Conservation (phyloP, 2,888 invertebrate genomes). For the Ernsta delagoae region DNA sequence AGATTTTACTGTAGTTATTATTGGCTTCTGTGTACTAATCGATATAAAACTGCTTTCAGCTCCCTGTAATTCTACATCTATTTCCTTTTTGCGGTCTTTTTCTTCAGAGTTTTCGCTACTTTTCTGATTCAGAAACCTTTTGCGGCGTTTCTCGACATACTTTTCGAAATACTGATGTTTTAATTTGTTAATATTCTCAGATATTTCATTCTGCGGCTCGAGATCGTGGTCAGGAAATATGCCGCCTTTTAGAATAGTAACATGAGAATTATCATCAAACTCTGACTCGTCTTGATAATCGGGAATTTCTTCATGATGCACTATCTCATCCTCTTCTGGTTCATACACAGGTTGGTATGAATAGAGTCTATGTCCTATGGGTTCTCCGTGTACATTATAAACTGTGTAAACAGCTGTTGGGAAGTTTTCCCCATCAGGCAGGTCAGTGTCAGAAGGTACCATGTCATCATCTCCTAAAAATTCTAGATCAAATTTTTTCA, state of each 20-base stretch:
- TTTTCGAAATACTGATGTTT: slow-evolving; percentile 78
- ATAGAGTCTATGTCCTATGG: slow-evolving; percentile 76
- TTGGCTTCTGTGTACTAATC: slow-evolving; percentile 50
- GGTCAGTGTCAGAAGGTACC: slow-evolving; percentile 51
- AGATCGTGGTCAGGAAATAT: slow-evolving; percentile 62
- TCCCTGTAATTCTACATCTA: slow-evolving; percentile 59
- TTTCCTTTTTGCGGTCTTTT: slow-evolving; percentile 53
- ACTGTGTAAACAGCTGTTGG: slow-evolving; percentile 78
- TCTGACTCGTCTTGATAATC: slow-evolving; percentile 66
- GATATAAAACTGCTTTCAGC: slow-evolving; percentile 52
- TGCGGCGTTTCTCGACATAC: slow-evolving; percentile 73
- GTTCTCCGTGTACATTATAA: slow-evolving; percentile 78
- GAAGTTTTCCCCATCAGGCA: slow-evolving; percentile 60
- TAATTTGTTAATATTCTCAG: slow-evolving; percentile 66
- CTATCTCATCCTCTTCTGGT: slow-evolving; percentile 70
- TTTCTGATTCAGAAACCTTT: slow-evolving; percentile 66
- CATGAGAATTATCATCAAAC: slow-evolving; percentile 59
- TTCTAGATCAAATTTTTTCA: slow-evolving; percentile 74
- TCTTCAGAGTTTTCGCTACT: slow-evolving; percentile 46
- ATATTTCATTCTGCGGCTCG: slow-evolving; percentile 49
- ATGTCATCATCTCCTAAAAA: slow-evolving; percentile 61
- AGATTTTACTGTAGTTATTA: slow-evolving; percentile 43
- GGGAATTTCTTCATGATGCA: slow-evolving; percentile 60
- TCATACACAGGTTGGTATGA: slow-evolving; percentile 52
- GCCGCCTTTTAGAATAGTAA: slow-evolving; percentile 77